Conservation (phyloP, 2,888 invertebrate genomes). For the Anarsia innoxiella region DNA sequence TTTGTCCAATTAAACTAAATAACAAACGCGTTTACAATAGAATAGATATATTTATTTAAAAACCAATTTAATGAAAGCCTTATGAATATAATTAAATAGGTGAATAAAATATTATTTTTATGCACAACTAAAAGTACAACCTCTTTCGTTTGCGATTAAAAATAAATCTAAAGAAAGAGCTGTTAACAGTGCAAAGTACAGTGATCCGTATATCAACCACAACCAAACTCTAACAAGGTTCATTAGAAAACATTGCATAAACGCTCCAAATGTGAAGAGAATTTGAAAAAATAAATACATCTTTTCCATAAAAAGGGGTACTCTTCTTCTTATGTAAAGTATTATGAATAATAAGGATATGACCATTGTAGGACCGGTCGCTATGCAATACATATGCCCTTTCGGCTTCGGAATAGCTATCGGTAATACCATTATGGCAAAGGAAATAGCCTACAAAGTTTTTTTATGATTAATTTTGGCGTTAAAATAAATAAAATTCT, state of each 20-base stretch:
- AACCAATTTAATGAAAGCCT: no score
- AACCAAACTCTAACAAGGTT: conserved; percentile 56
- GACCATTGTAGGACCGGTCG: conserved; percentile 59
- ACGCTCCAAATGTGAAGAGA: conserved; percentile 63
- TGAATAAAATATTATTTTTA: no score
- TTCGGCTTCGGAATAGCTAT: conserved; percentile 42
- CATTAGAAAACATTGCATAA: conserved; percentile 61
- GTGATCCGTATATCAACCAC: conserved; percentile 60
- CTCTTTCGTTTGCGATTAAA: conserved; percentile 65
- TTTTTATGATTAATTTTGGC: not conserved
- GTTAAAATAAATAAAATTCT: no score
- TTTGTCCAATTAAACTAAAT: no score
- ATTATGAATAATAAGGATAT: conserved; percentile 59
- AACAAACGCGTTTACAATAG: no score
- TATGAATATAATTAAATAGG: no score
- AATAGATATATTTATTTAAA: no score
- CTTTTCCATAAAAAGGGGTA: conserved; percentile 67
- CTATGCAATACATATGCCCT: conserved; percentile 69
- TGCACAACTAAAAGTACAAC: conserved; percentile 67
- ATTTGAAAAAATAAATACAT: conserved; percentile 70
- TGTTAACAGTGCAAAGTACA: conserved; percentile 56
- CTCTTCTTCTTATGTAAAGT: conserved; percentile 56
- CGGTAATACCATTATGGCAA: conserved; percentile 49
- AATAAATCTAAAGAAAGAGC: conserved; percentile 55
- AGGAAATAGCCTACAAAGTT: conserved; percentile 51